Evolutionary conservation across 2,113 vertebrate species (phyloP).

Genomic region (Mus pahari): DNA sequence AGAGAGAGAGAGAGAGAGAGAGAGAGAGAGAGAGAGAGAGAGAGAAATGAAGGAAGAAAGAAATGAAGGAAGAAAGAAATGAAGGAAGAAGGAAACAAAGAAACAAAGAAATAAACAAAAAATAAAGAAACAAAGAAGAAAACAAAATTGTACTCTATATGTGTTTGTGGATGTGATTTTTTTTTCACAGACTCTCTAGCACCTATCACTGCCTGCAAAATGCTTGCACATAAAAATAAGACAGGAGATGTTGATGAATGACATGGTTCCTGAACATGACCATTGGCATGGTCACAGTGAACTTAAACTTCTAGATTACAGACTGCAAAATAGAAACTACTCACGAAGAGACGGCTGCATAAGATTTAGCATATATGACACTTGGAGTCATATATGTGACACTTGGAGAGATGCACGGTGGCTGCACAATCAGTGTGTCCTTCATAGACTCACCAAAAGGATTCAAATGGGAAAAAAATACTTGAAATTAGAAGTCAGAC

Average conservation of each 20-base stretch:
- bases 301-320: not conserved
- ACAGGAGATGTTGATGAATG: too few relatives aligned
- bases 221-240: not conserved
- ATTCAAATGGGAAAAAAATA: not conserved
- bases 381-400: too few relatives aligned
- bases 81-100: not conserved
- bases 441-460: not conserved
- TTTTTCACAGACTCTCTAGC: not conserved
- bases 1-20: too few relatives aligned
- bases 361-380: not conserved
- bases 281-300: not conserved
- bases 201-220: not conserved
- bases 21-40: too few relatives aligned
- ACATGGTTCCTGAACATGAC: too few relatives aligned
- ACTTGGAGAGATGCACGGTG: not conserved
- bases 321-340: not conserved
- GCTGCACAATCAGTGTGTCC: not conserved
- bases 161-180: not conserved
- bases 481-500: not conserved
- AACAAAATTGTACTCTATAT: not conserved
- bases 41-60: too few relatives aligned
- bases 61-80: not conserved
- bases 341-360: not conserved
- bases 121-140: not conserved
- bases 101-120: too few relatives aligned